A percentile compares a stretch with the other conserved stretches of the same genome.
Evolutionary conservation across 2,888 invertebrate species (phyloP).

Genomic region (Drosophila parthenogenetica): DNA sequence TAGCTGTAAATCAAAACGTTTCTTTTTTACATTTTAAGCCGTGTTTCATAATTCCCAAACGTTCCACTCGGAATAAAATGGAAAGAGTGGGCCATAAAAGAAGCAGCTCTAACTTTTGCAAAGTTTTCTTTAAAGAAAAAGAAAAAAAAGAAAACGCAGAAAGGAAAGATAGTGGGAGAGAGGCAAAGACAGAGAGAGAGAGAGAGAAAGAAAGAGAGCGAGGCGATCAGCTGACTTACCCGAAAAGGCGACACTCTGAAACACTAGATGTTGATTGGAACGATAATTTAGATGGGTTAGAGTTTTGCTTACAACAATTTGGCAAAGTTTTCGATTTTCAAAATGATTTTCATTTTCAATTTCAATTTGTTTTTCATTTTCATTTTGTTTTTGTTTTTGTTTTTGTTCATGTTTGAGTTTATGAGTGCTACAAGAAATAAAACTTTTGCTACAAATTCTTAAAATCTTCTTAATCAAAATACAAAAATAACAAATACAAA

Average conservation of each 20-base stretch:
- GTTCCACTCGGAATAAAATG: not conserved
- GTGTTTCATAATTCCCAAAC: constrained; percentile 4
- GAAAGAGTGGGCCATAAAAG: constrained; percentile 20
- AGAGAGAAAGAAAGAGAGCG: constrained; percentile 10
- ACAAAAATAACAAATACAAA: constrained; percentile 23
- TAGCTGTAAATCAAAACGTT: too few species aligned
- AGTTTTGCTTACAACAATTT: constrained; percentile 84
- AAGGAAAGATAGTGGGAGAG: constrained; percentile 5
- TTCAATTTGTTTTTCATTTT: constrained; percentile 6
- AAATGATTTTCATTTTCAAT: constrained; percentile 6
- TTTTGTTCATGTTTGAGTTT: constrained; percentile 34
- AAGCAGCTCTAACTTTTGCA: not conserved
- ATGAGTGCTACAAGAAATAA: constrained; percentile 54
- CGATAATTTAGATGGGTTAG: constrained; percentile 85
- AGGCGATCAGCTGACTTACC: constrained; percentile 88
- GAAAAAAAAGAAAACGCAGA: constrained; percentile 3
- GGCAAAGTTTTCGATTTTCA: constrained; percentile 60
- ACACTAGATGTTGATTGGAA: constrained; percentile 88
- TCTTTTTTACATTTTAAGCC: too few species aligned
- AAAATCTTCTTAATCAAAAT: constrained; percentile 29
- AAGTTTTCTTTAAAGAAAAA: not conserved
- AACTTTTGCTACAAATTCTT: constrained; percentile 49
- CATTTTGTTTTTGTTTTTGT: constrained; percentile 12
- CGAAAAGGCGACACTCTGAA: constrained; percentile 98
- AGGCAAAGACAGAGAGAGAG: not conserved